Percentiles rank a stretch among this genome's conserved stretches.
phyloP scores from a whole-genome alignment of 2,113 vertebrate genomes.

The Poeciliopsis prolifica region DNA sequence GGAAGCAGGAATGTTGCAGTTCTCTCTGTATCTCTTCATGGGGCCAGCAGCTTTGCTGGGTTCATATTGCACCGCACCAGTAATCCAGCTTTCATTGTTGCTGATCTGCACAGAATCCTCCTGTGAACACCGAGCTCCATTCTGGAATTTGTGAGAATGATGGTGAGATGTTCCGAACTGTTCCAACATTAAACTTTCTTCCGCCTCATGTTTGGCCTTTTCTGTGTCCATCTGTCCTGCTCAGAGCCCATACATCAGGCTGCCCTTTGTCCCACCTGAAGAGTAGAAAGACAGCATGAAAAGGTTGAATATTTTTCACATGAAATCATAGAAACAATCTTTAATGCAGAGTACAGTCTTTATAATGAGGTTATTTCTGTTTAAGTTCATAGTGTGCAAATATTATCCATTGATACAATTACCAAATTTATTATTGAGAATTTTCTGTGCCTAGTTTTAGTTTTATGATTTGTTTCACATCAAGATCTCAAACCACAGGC shows the following conservation, averaged over 20 bases:
- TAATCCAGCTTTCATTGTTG: constrained; percentile 81
- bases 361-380: background rate
- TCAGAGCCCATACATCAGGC: constrained; percentile 94
- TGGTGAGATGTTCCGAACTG: constrained; percentile 82
- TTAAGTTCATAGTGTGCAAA: too few species aligned
- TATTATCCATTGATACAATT: too few species aligned
- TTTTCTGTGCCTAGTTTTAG: too few species aligned
- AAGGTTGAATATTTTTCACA: background rate
- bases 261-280: constrained; percentile 86
- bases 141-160: constrained; percentile 83
- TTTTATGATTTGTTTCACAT: too few species aligned
- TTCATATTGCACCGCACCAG: constrained; percentile 67
- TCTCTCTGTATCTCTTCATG: constrained; percentile 82
- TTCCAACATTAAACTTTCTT: constrained; percentile 89
- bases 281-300: constrained; percentile 44
- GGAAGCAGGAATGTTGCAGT: constrained; percentile 74
- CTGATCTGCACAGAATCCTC: constrained; percentile 80
- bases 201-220: constrained; percentile 90
- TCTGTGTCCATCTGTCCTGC: constrained; percentile 99
- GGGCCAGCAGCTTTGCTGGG: constrained; percentile 72
- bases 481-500: too few species aligned
- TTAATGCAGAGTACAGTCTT: background rate
- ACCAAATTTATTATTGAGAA: too few species aligned
- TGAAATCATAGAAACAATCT: background rate
- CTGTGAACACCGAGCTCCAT: constrained; percentile 84